Evolutionary conservation across 2,113 vertebrate genomes (phyloP).

Genomic region (Aythya baeri): DNA sequence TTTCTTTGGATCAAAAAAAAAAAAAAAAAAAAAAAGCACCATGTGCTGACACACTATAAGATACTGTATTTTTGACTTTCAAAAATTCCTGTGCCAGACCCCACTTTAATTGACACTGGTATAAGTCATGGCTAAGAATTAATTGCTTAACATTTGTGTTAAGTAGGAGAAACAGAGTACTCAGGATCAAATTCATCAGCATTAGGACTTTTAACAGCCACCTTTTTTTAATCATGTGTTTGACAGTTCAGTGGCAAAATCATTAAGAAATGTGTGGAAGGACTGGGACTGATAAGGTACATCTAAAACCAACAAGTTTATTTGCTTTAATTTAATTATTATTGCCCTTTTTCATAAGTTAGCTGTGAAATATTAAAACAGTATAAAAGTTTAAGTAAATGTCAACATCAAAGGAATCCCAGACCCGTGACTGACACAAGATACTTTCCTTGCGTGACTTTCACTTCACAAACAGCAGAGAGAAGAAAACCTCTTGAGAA

Average conservation of each 20-base stretch:
- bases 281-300: background rate
- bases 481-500: constrained; percentile 45
- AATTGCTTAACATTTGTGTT: background rate
- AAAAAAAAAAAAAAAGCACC: background rate
- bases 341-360: constrained; percentile 7
- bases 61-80: background rate
- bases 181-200: constrained; percentile 5
- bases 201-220: background rate
- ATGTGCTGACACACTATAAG: background rate
- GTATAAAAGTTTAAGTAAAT: constrained; percentile 40
- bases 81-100: background rate
- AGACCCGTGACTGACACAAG: background rate
- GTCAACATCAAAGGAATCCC: constrained; percentile 45
- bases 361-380: constrained; percentile 43
- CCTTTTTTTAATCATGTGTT: constrained; percentile 19
- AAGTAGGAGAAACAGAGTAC: background rate
- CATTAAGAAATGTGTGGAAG: background rate
- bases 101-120: background rate
- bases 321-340: constrained; percentile 59
- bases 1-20: background rate
- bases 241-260: constrained; percentile 3
- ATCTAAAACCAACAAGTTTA: constrained; percentile 22
- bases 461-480: constrained; percentile 6
- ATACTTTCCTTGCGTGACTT: constrained; percentile 14
- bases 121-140: constrained; percentile 3